Evolutionary conservation across 1,140 invertebrate genomes (phyloP), one percentile per base, ranked within the genome.

Genomic region (Bombus huntii): DNA sequence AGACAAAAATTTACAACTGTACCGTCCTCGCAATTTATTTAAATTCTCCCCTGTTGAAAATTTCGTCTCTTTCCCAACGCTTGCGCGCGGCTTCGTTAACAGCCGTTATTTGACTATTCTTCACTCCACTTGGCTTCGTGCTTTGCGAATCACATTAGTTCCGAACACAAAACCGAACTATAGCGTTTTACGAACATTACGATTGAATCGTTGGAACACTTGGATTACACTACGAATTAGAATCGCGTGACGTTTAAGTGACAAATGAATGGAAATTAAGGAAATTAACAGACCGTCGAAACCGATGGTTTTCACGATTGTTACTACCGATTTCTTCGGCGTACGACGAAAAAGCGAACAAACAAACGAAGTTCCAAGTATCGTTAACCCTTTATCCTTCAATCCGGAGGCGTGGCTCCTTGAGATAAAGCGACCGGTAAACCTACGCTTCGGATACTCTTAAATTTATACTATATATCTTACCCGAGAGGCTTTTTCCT

Each of bases 331-430:
- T 85, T 77, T 28, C 39, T 31, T 34, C 8, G 66, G 12, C 13
- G 0, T 25, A 18, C 13, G 25, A 37, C 44, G 68, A 31, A 42
- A 77, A 53, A 31, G 3, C 25, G 18, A 42, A 10, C 13, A 34
- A 25, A 5, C 28, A 5, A 31, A 53, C 39, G 15, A 42, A 25
- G 77, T 65, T 78, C 59, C 75, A 47, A 31, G 68, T 89, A 87
- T 89, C 85, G 75, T 87, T 82, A 66, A 66, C 65, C 77, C 44
- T 84, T 87, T 72, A 90, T 85, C 47, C 66, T 84, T 70, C 22
- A 5, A 34, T 53, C 28, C 70, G 53, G 18, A 71, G 57, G 57
- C 71, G 53, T 78, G 66, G 72, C 59, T n/a, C 2, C 3, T 62
- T 37, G 68, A 84, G 68, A 87, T 87, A 87, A 87, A 83, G 44